Base-by-base conservation (phyloP, 2,888 invertebrate genomes). In the Cristatella mucedo region DNA sequence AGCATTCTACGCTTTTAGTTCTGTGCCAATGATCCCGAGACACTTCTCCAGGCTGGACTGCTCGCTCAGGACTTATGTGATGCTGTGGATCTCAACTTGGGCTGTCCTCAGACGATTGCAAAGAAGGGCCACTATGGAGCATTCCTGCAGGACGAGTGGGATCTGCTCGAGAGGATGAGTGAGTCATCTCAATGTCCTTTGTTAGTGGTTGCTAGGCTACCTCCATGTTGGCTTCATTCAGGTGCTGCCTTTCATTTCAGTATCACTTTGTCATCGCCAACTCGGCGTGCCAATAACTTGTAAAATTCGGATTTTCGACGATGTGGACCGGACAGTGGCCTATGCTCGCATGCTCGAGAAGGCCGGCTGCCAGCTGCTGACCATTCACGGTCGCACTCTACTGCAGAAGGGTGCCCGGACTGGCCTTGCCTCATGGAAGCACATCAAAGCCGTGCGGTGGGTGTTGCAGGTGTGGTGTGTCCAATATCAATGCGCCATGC, bases 31-130 rank as follows among this genome's bases (percentile, higher is more conserved):
- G 83, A 93, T 66, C 80, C 93, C 11, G 76, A 82, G 45, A 75
- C 74, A 21, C 73, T 97, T 61, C 70, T 87, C 43, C 76, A 82
- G 61, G 95, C 97, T 22, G 85, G 85, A 2, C 71, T 79, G 49
- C 66, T 86, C 31, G 91, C 84, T 4, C 81, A 86, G 65, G 75
- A 76, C 36, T 70, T 77, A 54, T 95, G 93, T 71, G 86, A 89
- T 69, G 95, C 85, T 5, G 77, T 97, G 45, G 97, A 97, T 67
- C 75, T 99, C 39, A 99, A 97, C 69, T 74, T 97, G 46, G 97
- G 97, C 3, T 97, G 97, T 66, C 95, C 97, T 0, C 97, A 97
- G 68, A 80, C 84, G 16, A 95, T 97, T 54, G 97, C 97, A 1
- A 84, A 83, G 61, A 72, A 87, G 51, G 97, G 97, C 6, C 82